Conservation (phyloP, 2,113 vertebrate genomes). For the Nothocercus nigrocapillus region DNA sequence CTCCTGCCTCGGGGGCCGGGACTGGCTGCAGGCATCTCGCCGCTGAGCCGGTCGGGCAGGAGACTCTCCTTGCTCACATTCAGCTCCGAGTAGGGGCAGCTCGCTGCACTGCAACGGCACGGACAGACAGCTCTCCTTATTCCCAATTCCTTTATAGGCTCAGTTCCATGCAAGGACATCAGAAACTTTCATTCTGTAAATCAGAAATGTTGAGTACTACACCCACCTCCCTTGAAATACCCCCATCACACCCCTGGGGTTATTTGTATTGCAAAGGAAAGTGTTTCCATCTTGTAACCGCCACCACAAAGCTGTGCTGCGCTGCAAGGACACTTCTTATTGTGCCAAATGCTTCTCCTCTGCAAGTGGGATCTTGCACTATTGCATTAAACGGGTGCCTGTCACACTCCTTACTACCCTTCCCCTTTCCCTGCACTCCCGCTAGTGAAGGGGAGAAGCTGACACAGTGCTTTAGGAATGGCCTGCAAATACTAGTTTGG, state of each 20-base stretch:
- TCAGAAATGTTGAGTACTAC: background rate
- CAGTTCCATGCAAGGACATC: background rate
- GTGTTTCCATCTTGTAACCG: background rate
- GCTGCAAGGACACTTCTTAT: background rate
- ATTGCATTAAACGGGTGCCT: background rate
- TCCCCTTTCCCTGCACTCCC: background rate
- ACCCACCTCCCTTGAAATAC: background rate
- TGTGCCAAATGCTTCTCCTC: background rate
- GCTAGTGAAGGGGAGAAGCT: background rate
- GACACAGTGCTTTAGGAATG: background rate
- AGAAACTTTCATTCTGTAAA: background rate
- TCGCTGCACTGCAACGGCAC: slow-evolving; percentile 78
- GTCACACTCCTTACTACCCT: background rate
- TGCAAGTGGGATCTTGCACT: background rate
- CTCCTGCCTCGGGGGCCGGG: slow-evolving; percentile 76
- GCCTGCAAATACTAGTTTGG: background rate
- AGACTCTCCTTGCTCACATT: slow-evolving; percentile 86
- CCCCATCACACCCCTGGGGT: background rate
- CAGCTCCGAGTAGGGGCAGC: slow-evolving; percentile 87
- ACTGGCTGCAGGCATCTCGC: slow-evolving; percentile 79
- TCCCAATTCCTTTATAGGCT: background rate
- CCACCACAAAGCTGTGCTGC: background rate
- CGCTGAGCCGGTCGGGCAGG: slow-evolving; percentile 85
- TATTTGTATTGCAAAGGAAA: background rate
- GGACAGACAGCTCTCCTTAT: slow-evolving; percentile 38